phyloP scores from a whole-genome alignment of 1,140 invertebrate species.

The Calliopsis andreniformis region DNA sequence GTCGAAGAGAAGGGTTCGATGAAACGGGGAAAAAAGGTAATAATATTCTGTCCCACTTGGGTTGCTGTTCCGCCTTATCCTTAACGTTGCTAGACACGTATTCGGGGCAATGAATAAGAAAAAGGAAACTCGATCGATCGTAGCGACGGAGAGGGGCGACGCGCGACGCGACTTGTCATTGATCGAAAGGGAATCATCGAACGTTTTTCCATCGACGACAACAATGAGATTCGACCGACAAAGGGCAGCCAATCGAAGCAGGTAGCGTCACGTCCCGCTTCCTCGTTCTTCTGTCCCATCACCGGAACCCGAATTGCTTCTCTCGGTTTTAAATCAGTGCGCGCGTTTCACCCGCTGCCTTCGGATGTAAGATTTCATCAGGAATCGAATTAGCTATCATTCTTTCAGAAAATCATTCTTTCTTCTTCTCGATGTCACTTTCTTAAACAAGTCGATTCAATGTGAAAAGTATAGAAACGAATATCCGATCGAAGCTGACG shows the following conservation, averaged over 20 bases:
- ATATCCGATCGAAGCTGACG: neutral
- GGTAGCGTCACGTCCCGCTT: slow-evolving; percentile 42
- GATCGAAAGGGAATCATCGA: slow-evolving; percentile 64
- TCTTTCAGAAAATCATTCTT: too few species aligned
- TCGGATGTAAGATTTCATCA: too few species aligned
- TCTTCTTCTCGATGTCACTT: too few species aligned
- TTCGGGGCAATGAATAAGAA: slow-evolving; percentile 58
- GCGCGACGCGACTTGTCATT: slow-evolving; percentile 50
- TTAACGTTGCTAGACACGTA: slow-evolving; percentile 30
- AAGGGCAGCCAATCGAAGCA: slow-evolving; percentile 34
- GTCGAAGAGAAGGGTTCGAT: slow-evolving; percentile 37
- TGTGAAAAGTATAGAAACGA: too few species aligned
- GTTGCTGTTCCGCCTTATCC: slow-evolving; percentile 23
- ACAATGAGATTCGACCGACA: slow-evolving; percentile 46
- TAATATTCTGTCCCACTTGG: slow-evolving; percentile 44
- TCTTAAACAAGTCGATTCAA: too few species aligned
- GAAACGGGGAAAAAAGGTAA: slow-evolving; percentile 41
- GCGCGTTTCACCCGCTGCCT: neutral
- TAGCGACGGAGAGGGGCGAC: slow-evolving; percentile 34
- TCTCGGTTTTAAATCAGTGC: neutral
- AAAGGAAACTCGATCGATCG: slow-evolving; percentile 62
- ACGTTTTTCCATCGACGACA: slow-evolving; percentile 47
- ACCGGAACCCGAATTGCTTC: slow-evolving; percentile 21
- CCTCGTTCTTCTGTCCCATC: slow-evolving; percentile 22
- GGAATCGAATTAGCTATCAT: too few species aligned